A percentile compares a stretch with the other conserved stretches of the same genome.
These are phyloP conservation scores for Heterohyrax brucei DNA, from an alignment of 2,797 vertebrate species.

Conservation along the genomic window DNA sequence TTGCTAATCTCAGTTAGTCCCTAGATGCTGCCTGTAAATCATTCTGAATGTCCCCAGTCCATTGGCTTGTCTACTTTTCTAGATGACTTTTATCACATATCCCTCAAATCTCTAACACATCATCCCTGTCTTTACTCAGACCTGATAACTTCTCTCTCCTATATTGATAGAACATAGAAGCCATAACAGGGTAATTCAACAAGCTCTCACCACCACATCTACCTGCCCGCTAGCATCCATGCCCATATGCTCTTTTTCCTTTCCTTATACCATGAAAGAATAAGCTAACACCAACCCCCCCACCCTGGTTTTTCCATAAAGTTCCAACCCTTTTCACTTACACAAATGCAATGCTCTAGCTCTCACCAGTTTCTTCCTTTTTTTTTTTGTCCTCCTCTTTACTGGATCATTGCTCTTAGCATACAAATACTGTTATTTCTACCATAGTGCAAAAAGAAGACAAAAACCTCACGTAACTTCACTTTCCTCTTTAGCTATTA, in stretches of 20 bases:
- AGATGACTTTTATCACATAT: not conserved
- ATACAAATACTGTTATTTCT: not conserved
- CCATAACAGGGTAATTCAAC: not conserved
- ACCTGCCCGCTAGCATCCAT: not conserved
- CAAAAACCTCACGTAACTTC: not conserved
- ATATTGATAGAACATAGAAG: not conserved
- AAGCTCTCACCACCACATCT: not conserved
- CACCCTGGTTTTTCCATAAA: not conserved
- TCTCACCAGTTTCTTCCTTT: not conserved
- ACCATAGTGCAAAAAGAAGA: not conserved
- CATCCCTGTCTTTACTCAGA: not conserved
- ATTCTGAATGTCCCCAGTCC: not conserved
- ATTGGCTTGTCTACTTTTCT: not conserved
- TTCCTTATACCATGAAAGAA: not conserved
- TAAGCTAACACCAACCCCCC: not conserved
- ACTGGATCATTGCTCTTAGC: not conserved
- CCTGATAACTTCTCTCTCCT: not conserved
- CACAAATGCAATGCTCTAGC: not conserved
- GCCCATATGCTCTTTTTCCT: accelerated
- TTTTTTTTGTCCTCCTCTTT: not conserved
- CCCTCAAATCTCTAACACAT: not conserved
- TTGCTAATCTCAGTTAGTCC: not conserved
- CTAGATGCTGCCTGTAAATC: not conserved
- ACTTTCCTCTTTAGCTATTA: not conserved
- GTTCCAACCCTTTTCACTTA: not conserved